Evolutionary conservation across 1,140 invertebrate species (phyloP).

Genomic region (Aleiodes sp.): DNA sequence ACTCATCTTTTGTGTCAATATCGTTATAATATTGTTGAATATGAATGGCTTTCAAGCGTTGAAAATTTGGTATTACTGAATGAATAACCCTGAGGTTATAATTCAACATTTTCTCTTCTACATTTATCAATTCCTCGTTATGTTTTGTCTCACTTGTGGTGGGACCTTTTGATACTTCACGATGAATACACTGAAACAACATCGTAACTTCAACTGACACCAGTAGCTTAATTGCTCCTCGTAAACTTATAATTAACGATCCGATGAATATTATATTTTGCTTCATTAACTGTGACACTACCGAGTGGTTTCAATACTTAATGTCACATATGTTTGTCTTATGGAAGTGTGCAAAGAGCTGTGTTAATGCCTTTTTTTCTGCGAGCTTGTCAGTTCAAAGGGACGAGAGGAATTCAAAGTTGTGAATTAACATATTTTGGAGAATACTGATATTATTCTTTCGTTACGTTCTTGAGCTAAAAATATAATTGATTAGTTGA

Average conservation of each 20-base stretch:
- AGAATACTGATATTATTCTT: too few relatives aligned
- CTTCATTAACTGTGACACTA: conserved; percentile 4
- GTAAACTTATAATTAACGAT: conserved; percentile 27
- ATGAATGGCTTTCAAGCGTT: neutral
- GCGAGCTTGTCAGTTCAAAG: too few relatives aligned
- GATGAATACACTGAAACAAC: conserved; percentile 24
- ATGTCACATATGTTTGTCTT: neutral
- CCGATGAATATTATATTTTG: conserved; percentile 18
- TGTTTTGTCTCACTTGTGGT: conserved; percentile 13
- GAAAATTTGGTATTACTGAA: too few relatives aligned
- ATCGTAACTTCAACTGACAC: conserved; percentile 13
- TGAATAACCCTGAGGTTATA: neutral
- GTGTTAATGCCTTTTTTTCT: too few relatives aligned
- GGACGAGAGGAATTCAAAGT: too few relatives aligned
- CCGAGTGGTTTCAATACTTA: conserved; percentile 6
- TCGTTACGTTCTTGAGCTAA: too few relatives aligned
- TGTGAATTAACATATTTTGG: too few relatives aligned
- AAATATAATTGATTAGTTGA: too few relatives aligned
- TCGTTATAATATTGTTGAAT: too few relatives aligned
- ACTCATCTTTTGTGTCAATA: too few relatives aligned
- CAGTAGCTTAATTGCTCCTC: conserved; percentile 20
- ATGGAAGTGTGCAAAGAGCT: neutral
- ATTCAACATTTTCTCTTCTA: conserved; percentile 2
- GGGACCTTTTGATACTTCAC: neutral
- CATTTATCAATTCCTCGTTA: conserved; percentile 24